Base-by-base conservation (phyloP, 92 coral and sea anemone species). In the Porites lobata region DNA sequence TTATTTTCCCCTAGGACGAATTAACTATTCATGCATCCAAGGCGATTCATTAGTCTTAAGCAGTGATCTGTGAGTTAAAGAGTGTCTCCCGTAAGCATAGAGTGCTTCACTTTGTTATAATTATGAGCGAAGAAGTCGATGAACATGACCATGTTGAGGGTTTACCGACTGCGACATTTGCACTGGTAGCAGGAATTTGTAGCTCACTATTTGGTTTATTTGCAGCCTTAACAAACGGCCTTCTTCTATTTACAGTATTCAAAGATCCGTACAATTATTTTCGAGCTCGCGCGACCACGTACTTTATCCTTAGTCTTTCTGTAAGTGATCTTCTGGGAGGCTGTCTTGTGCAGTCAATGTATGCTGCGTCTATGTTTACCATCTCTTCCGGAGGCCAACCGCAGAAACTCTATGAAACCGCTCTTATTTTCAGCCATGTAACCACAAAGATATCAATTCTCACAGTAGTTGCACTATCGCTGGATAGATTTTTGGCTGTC, bases 211-310 rank as follows among this genome's bases (percentile, higher is more conserved):
- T 94, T 80, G 96, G 96, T 1, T 52, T 81, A 6, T 61, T 81
- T 47, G 90, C 96, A 1, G 80, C 82, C 14, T 32, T 80, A 61
- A 88, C 90, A 26, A 96, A 96, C 81, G 81, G 94, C 22, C 79
- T 96, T 17, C 91, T 96, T 54, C 90, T 96, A 10, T 72, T 92
- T 20, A 91, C 92, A 9, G 58, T 94, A 1, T 82, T 66, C 90
- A 91, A 77, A 77, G 96, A 94, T 68, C 96, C 96, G 1, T 72
- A 84, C 19, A 88, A 61, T 43, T 94, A 88, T 58, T 94, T 94
- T 58, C 83, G 81, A 74, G 67, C 87, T 26, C 96, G 93, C 62
- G 80, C 90, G 4, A 59, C 92, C 17, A 78, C 87, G 11, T 87
- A 65, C 1, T 91, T 94, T 76, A 86, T 94, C 20, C 81, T 65